Conservation (phyloP, 2,888 invertebrate species). For the Tenthredo livida region DNA sequence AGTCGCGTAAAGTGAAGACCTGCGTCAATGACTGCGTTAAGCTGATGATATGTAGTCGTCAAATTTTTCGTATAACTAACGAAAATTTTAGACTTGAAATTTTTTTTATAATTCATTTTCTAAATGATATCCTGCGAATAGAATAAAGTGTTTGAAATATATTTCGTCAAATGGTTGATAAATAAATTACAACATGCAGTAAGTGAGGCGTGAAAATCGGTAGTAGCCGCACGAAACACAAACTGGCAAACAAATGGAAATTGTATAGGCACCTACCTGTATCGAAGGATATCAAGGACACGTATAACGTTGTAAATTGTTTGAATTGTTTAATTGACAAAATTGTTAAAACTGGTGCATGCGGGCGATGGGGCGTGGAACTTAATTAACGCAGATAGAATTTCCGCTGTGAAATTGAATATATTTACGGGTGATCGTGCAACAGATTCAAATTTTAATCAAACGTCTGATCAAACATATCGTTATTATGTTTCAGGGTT, state of each 20-base stretch:
- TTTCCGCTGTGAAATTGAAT: slow-evolving; percentile 37
- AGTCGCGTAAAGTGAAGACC: neutral
- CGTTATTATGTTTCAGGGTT: slow-evolving; percentile 16
- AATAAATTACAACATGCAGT: neutral
- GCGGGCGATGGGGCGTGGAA: slow-evolving; percentile 23
- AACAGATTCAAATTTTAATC: slow-evolving; percentile 37
- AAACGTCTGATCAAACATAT: slow-evolving; percentile 48
- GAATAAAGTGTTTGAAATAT: neutral
- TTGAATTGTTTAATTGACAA: slow-evolving; percentile 46
- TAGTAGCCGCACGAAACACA: slow-evolving; percentile 9
- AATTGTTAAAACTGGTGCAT: slow-evolving; percentile 36
- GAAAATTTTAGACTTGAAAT: no score
- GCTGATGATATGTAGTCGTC: neutral
- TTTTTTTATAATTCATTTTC: neutral
- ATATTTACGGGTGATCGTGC: slow-evolving; percentile 13
- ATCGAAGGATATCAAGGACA: slow-evolving; percentile 48
- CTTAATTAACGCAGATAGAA: slow-evolving; percentile 43
- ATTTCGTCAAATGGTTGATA: neutral
- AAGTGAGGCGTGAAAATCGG: neutral
- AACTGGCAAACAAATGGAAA: slow-evolving; percentile 24
- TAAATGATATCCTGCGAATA: neutral
- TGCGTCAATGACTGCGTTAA: neutral
- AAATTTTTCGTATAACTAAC: no score
- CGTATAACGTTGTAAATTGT: slow-evolving; percentile 37
- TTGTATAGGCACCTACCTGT: slow-evolving; percentile 42